Evolutionary conservation across 2,888 invertebrate species (phyloP), one percentile per base, ranked within the genome.

Genomic region (Omphaloscelis lunosa): DNA sequence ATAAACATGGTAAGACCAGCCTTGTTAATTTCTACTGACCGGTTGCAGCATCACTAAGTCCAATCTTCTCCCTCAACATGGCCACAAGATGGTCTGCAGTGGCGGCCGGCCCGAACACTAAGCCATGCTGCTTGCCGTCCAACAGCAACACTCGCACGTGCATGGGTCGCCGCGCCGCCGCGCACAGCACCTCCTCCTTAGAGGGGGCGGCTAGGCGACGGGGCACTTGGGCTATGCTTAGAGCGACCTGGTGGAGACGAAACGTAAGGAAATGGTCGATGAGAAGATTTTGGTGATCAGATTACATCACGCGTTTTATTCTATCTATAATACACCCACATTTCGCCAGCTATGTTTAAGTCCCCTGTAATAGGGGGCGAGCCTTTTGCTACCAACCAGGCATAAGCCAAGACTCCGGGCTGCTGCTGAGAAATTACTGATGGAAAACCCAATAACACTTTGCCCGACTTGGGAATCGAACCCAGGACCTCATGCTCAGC

Each of bases 91-190:
- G 99, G 89, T 98, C 98, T 7, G 99, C 98, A 0, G 99, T 99
- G 67, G 99, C 98, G 51, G 99, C 99, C 0, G 99, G 99, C 91
- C 99, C 99, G 95, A 99, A 99, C 95, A 99, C 99, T 0, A 99
- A 98, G 0, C 99, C 98, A 94, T 99, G 98, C 93, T 99, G 99
- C 92, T 99, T 99, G 1, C 99, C 99, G 93, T 99, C 99, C 97
- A 99, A 98, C 90, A 99, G 98, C 93, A 99, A 97, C 91, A 99
- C 99, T 67, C 99, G 97, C 6, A 99, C 98, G 93, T 99, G 99
- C 87, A 99, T 98, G 1, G 99, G 99, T 69, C 99, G 97, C 67
- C 99, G 97, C 90, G 99, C 99, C 62, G 99, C 98, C 11, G 99
- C 99, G 92, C 99, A 99, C 88, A 99, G 97, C 80, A 99, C 98